phyloP scores from a whole-genome alignment of 23 tunicate genomes.

The Botrylloides violaceus region DNA sequence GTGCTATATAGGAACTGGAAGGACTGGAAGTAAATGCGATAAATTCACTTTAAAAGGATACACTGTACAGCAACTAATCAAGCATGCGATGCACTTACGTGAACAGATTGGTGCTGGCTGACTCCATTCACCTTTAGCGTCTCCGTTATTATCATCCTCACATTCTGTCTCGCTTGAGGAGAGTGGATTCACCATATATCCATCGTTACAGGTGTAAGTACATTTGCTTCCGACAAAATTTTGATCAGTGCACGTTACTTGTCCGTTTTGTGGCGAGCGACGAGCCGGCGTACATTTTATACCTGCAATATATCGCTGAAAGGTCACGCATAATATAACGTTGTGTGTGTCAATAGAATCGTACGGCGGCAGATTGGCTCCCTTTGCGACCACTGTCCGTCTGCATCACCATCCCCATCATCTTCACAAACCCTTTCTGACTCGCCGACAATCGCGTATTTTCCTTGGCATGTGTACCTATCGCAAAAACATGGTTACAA shows the following conservation, averaged over 20 bases:
- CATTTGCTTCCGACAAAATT: conserved; percentile 17
- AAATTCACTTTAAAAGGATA: neutral
- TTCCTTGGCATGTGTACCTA: conserved; percentile 21
- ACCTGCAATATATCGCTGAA: neutral
- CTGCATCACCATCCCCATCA: conserved; percentile 30
- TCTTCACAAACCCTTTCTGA: conserved; percentile 19
- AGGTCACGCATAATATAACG: no score
- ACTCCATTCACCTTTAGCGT: conserved; percentile 42
- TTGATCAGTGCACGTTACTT: conserved; percentile 19
- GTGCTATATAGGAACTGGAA: no score
- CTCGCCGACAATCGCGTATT: conserved; percentile 21
- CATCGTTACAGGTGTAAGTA: conserved; percentile 19
- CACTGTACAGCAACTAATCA: neutral
- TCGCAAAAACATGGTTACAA: neutral
- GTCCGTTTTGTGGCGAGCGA: conserved; percentile 15
- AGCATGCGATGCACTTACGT: conserved; percentile 9
- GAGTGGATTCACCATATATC: neutral
- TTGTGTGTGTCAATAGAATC: no score
- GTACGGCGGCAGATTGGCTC: conserved; percentile 25
- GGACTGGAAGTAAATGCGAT: no score
- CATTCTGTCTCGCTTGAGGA: neutral
- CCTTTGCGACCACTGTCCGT: conserved; percentile 12
- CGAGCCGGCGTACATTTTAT: conserved; percentile 20
- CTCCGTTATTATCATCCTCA: conserved; percentile 27
- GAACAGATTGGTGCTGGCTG: conserved; percentile 35